Conservation (phyloP, 2,113 vertebrate species). For the Chauna torquata region DNA sequence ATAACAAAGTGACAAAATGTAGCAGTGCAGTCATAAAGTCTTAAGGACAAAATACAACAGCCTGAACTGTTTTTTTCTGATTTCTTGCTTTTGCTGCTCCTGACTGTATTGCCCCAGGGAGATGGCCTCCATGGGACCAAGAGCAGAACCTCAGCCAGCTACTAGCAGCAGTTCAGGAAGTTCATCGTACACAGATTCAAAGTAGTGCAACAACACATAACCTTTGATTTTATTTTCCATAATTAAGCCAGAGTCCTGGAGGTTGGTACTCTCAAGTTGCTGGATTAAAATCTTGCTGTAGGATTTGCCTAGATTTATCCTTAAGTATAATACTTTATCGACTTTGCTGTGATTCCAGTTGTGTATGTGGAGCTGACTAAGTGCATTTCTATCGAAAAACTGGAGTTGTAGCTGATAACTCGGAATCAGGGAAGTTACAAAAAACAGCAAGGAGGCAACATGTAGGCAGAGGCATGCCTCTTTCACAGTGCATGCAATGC, state of each 20-base stretch:
- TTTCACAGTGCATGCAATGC: neutral
- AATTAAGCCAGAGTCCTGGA: neutral
- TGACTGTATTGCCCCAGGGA: neutral
- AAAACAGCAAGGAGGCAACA: neutral
- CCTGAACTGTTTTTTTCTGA: neutral
- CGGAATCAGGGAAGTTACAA: neutral
- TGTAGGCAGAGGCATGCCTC: neutral
- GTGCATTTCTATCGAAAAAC: neutral
- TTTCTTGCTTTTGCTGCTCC: neutral
- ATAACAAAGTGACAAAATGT: neutral
- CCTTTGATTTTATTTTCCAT: neutral
- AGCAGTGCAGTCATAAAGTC: neutral
- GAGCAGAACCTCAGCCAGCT: neutral
- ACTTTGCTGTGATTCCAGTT: neutral
- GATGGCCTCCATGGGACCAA: neutral
- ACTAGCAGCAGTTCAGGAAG: neutral
- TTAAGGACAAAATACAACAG: neutral
- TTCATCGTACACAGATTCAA: neutral
- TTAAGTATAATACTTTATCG: neutral
- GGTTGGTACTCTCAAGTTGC: neutral
- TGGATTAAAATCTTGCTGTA: neutral
- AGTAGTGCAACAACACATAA: neutral
- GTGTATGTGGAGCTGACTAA: neutral
- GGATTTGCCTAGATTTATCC: neutral
- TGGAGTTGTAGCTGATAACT: neutral